Evolutionary conservation across 1,140 invertebrate species (phyloP), one percentile per base, ranked within the genome.

Genomic region (Stegodyphus mimosarum): DNA sequence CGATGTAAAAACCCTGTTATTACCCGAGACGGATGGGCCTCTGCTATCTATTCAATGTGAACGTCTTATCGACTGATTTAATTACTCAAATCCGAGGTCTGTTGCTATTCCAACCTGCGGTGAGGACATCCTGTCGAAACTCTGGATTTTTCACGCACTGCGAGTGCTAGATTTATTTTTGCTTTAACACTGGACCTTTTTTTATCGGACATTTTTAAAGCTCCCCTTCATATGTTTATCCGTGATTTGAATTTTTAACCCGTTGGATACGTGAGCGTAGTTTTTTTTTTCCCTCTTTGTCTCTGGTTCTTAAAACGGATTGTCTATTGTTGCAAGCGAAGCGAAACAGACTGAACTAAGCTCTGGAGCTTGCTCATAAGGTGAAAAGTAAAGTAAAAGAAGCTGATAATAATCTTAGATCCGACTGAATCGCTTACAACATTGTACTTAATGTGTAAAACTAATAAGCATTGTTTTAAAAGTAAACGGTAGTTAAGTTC

Each of bases 241-340:
- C 55, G 55, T 60, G 55, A 60, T 60, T 60, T 60, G 55, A 60
- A 60, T 60, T 60, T 60, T 60, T 60, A 60, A 60, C 55, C 55
- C 55, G 55, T 60, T 60, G 55, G 15, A 60, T 60, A 60, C 5
- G 15, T 60, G 55, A 60, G 33, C 33, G 3, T 33, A 33, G 33
- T 33, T 33, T 33, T 60, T 60, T 60, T 60, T 60, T 60, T 60
- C 55, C 55, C 55, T 15, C 55, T 60, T 60, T 60, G 9, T 60
- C 15, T 60, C 9, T 15, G 15, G 1, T 15, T 1, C 9, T 60
- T 60, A 60, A 60, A 60, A 60, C 9, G 15, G 55, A 11, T 11
- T 11, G 15, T 15, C 55, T 15, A 60, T 60, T 60, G 55, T 60
- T 60, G 15, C 55, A 60, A 60, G 55, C 55, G 55, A 60, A 60